Conservation (phyloP, 1,140 invertebrate species). For the Belonocnema kinseyi region DNA sequence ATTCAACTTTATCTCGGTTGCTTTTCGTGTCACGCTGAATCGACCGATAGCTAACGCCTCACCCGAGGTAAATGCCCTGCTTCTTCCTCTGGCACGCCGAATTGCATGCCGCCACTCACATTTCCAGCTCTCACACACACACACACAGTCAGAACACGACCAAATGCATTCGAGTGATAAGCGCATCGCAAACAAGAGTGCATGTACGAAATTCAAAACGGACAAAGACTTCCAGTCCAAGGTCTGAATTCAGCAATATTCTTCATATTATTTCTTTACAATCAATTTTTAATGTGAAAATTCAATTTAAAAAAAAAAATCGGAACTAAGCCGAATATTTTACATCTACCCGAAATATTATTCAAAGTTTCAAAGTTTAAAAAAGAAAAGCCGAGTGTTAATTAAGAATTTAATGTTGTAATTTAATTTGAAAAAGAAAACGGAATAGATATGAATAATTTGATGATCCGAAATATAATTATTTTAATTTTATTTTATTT, state of each 20-base stretch:
- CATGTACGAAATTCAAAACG: slow-evolving; percentile 47
- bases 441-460: too few relatives aligned
- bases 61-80: slow-evolving; percentile 60
- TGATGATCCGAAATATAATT: too few relatives aligned
- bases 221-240: slow-evolving; percentile 22
- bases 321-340: too few relatives aligned
- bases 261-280: neutral
- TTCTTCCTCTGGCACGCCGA: slow-evolving; percentile 42
- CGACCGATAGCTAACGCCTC: slow-evolving; percentile 69
- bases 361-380: too few relatives aligned
- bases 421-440: too few relatives aligned
- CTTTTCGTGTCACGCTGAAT: slow-evolving; percentile 63
- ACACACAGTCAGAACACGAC: neutral
- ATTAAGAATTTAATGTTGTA: too few relatives aligned
- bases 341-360: too few relatives aligned
- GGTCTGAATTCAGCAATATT: neutral
- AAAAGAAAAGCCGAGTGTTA: too few relatives aligned
- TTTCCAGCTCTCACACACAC: neutral
- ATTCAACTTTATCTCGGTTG: slow-evolving; percentile 53
- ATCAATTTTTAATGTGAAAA: neutral
- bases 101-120: slow-evolving; percentile 31
- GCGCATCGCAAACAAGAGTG: slow-evolving; percentile 47
- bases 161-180: slow-evolving; percentile 20
- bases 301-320: too few relatives aligned
- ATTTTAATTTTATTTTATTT: too few relatives aligned